Evolutionary conservation across 2,113 vertebrate species (phyloP).

Genomic region (Gila orcuttii): DNA sequence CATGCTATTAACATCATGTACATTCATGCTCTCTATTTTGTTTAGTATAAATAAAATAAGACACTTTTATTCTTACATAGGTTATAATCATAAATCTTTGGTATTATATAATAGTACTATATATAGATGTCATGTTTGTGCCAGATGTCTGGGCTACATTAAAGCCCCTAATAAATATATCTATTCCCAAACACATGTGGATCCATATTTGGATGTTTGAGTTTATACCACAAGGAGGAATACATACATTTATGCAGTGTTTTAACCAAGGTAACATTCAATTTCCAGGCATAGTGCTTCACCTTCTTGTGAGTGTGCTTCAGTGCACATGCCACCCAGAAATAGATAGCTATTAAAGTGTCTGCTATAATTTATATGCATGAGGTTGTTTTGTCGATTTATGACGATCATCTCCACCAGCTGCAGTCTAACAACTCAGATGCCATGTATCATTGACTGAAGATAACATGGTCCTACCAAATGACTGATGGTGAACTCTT

Average conservation of each 20-base stretch:
- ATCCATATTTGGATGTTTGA: not conserved
- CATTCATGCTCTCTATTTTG: not conserved
- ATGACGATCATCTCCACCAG: not conserved
- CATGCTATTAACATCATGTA: not conserved
- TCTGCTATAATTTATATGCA: not conserved
- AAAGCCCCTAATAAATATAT: not conserved
- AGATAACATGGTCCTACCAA: not conserved
- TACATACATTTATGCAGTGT: not conserved
- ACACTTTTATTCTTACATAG: not conserved
- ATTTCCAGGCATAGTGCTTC: not conserved
- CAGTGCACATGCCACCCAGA: slow-evolving; percentile 28
- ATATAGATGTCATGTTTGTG: not conserved
- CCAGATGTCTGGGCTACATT: not conserved
- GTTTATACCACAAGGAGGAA: not conserved
- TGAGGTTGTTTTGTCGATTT: slow-evolving; percentile 8
- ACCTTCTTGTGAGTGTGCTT: not conserved
- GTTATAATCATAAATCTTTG: not conserved
- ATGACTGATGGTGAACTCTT: not conserved
- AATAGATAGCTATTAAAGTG: slow-evolving; percentile 9
- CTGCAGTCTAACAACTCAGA: not conserved
- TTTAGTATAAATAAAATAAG: not conserved
- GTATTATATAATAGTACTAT: not conserved
- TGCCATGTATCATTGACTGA: not conserved
- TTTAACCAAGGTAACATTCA: not conserved
- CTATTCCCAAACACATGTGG: not conserved